phyloP scores from a whole-genome alignment of 1,140 invertebrate genomes.

The Drosophila kohkoa region DNA sequence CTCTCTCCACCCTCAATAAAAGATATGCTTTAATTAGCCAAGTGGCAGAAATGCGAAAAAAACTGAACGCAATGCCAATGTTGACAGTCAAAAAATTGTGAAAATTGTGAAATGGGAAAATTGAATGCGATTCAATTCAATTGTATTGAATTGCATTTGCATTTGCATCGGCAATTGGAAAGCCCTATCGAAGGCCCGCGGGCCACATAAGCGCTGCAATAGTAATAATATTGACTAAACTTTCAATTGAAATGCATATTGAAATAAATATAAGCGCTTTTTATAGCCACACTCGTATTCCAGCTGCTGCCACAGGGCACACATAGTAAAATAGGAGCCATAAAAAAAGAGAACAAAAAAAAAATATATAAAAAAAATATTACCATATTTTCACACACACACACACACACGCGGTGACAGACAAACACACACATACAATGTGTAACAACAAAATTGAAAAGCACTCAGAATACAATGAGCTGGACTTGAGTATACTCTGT shows the following conservation, averaged over 20 bases:
- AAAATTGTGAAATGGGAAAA: conserved; percentile 6
- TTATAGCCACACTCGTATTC: conserved; percentile 20
- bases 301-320: conserved; percentile 9
- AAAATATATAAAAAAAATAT: conserved; percentile 38
- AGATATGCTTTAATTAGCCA: conserved; percentile 49
- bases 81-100: conserved; percentile 14
- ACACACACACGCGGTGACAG: conserved; percentile 4
- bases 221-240: conserved; percentile 61
- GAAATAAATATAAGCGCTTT: conserved; percentile 52
- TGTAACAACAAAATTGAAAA: conserved; percentile 34
- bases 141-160: conserved; percentile 31
- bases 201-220: conserved; percentile 28
- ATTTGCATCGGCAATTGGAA: conserved; percentile 12
- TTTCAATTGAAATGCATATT: conserved; percentile 52
- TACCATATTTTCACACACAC: conserved; percentile 59
- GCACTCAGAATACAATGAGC: background rate
- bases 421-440: conserved; percentile 30
- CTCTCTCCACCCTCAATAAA: background rate
- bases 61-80: conserved; percentile 5
- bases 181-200: background rate
- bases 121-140: conserved; percentile 14
- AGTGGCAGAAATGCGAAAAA: conserved; percentile 9
- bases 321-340: conserved; percentile 15
- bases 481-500: background rate
- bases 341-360: background rate